Evolutionary conservation across 2,797 vertebrate species (phyloP), one percentile per base, ranked within the genome.

Genomic region (Xyrichtys novacula): DNA sequence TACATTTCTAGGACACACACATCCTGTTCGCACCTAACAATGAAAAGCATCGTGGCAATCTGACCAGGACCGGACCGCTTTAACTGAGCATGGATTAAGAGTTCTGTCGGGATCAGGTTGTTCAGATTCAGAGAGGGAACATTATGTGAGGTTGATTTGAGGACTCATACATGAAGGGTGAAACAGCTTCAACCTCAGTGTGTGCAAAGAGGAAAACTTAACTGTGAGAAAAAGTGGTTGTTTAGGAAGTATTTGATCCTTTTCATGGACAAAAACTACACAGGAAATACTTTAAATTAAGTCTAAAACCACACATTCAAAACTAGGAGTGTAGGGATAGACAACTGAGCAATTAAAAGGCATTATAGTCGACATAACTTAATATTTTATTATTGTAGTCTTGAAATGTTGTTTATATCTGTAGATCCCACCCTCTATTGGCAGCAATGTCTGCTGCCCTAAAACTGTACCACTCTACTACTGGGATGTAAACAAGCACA

Each of bases 1-100:
- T 58, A 57, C 68, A 67, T 81, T 76, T 84, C 55, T 66, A 72
- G 78, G 67, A 77, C 80, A 71, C 50, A 76, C 59, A 58, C 55
- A 60, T 72, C 54, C 55, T 69, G 39, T 71, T 84, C 77, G 60
- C 83, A 81, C 69, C 65, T 67, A 23, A 81, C 65, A 63, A 61
- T 76, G 73, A 80, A 68, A 74, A 55, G 40, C 57, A 67, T 65
- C 49, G 42, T 47, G 58, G 43, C 42, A 54, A 57, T 79, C 25
- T 53, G 54, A 66, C 64, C 55, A 23, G 59, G 40, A 48, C 49
- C 64, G 56, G 32, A 53, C 49, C 46, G 44, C 26, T 34, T 17
- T 16, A 20, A 2, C 44, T 25, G 22, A 25, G 5, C 11, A 23
- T 2, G 2, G 5, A 15, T 43, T 8, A 15, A 29, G 16, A 25